phyloP scores from a whole-genome alignment of 1,140 invertebrate species.

The Drosophila insularis region DNA sequence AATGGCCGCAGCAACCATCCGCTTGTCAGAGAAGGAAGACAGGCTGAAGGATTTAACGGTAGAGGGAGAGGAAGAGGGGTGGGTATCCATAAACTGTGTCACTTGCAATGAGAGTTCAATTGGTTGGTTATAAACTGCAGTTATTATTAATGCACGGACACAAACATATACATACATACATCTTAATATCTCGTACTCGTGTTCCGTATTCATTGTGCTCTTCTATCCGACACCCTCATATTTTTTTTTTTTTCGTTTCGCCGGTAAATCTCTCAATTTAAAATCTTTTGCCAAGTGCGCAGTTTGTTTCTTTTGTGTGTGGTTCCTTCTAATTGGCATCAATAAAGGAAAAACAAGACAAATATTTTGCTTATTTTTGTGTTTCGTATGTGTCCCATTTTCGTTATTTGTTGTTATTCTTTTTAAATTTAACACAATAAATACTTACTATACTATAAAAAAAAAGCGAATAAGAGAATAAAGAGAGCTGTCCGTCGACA shows the following conservation, averaged over 20 bases:
- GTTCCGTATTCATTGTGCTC: conserved; percentile 1
- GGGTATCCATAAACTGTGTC: conserved; percentile 1
- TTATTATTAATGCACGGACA: conserved; percentile 17
- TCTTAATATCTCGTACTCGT: conserved; percentile 1
- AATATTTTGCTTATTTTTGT: conserved; percentile 43
- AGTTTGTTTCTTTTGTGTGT: conserved; percentile 66
- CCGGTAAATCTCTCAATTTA: conserved; percentile 50
- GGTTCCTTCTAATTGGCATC: conserved; percentile 34
- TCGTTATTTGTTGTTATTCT: conserved; percentile 22
- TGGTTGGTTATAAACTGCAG: conserved; percentile 30
- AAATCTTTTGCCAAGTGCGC: conserved; percentile 72
- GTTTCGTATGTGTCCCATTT: conserved; percentile 42
- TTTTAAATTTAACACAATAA: conserved; percentile 49
- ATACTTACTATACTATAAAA: not conserved
- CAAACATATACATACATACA: not conserved
- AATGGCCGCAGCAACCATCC: conserved; percentile 32
- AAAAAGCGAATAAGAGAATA: conserved; percentile 83
- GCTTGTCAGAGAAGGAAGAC: not conserved
- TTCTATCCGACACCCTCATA: not conserved
- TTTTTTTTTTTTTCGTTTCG: conserved; percentile 7
- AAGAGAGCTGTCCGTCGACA: conserved; percentile 88
- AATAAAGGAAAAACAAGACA: conserved; percentile 47
- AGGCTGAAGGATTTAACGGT: not conserved
- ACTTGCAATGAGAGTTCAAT: not conserved
- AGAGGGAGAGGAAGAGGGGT: not conserved